phyloP scores from a whole-genome alignment of 2,113 vertebrate species.

The Phyllostomus hastatus region DNA sequence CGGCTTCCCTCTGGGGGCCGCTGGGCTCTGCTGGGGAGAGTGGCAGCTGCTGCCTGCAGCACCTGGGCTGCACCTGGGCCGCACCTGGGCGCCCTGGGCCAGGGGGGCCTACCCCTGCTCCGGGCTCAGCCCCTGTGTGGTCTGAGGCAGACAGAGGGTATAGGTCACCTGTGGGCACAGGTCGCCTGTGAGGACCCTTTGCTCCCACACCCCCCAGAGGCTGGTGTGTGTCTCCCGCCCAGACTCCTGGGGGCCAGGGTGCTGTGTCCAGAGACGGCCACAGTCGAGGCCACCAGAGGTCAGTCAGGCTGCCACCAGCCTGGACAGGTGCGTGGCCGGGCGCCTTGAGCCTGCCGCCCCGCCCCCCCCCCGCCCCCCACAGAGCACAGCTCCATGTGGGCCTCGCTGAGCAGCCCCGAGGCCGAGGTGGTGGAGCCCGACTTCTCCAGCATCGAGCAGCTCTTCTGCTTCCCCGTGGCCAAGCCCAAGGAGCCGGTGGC shows the following conservation, averaged over 20 bases:
- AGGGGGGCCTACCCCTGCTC: not conserved
- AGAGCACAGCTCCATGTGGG: slow-evolving; percentile 94
- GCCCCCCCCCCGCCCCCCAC: too few relatives aligned
- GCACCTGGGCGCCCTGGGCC: not conserved
- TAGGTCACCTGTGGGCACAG: not conserved
- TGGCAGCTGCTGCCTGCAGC: accelerated
- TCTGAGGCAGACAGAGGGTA: too few relatives aligned
- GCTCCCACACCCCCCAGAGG: not conserved
- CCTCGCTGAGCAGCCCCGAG: slow-evolving; percentile 79
- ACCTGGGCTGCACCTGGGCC: accelerated
- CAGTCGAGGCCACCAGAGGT: not conserved
- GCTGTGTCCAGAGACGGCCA: not conserved
- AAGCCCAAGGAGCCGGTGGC: slow-evolving; percentile 87
- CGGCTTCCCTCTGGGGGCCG: accelerated
- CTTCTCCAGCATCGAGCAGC: slow-evolving; percentile 94
- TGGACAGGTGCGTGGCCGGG: not conserved
- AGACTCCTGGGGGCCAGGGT: not conserved
- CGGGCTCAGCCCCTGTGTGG: accelerated
- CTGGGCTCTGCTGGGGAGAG: not conserved
- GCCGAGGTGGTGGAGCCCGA: slow-evolving; percentile 85
- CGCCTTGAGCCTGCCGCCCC: not conserved
- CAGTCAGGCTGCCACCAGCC: not conserved
- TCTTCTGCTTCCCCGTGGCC: slow-evolving; percentile 92
- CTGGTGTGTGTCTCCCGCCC: not conserved
- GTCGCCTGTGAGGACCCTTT: not conserved